These are phyloP conservation scores for Agapornis canus DNA, from an alignment of 2,797 vertebrate genomes.

Conservation along the genomic window DNA sequence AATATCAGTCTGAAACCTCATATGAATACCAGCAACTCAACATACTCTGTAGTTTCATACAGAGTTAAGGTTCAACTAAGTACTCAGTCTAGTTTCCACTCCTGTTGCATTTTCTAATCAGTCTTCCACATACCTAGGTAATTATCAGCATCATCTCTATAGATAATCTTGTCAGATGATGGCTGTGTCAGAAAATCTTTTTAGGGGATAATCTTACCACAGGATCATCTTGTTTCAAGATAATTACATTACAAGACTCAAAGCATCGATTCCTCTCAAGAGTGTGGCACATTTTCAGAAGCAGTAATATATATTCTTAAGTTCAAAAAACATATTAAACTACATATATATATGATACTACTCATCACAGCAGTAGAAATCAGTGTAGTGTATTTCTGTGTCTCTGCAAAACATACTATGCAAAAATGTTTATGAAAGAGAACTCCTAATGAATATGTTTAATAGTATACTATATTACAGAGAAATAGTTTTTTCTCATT, in stretches of 20 bases:
- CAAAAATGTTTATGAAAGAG: background rate
- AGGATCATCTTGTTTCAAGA: slow-evolving; percentile 14
- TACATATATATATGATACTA: background rate
- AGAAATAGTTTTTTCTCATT: background rate
- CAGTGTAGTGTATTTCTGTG: background rate
- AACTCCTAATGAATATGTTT: background rate
- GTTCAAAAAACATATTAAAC: background rate
- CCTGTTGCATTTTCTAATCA: background rate
- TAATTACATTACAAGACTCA: slow-evolving; percentile 47
- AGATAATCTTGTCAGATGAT: slow-evolving; percentile 47
- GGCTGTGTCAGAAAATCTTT: slow-evolving; percentile 38
- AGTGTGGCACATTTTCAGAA: background rate
- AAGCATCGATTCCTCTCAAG: background rate
- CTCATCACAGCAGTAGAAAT: background rate
- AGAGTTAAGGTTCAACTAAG: background rate
- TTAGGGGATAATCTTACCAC: slow-evolving; percentile 49
- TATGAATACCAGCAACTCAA: background rate
- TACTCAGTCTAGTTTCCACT: background rate
- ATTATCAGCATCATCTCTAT: slow-evolving; percentile 38
- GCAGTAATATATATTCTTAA: background rate
- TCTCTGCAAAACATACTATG: background rate
- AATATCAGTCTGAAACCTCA: background rate
- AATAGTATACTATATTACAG: background rate
- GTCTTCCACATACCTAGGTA: slow-evolving; percentile 2
- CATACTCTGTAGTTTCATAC: background rate